phyloP scores from a whole-genome alignment of 2,113 vertebrate species.

The Lanius collurio region DNA sequence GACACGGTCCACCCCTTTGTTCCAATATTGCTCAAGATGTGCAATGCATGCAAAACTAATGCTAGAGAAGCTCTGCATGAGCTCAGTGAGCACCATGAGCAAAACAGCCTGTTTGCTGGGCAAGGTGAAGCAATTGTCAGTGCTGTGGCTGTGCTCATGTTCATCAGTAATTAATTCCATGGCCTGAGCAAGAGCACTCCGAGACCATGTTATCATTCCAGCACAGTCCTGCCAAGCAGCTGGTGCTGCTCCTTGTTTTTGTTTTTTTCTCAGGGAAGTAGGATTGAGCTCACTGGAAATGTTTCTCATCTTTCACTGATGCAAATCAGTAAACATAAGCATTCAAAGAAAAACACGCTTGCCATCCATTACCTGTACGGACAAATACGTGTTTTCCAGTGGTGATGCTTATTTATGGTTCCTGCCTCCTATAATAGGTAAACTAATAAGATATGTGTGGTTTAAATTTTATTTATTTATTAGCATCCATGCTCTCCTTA shows the following conservation, averaged over 20 bases:
- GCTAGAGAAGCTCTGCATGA: not conserved
- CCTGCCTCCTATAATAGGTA: not conserved
- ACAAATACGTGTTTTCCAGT: not conserved
- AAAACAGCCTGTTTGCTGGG: not conserved
- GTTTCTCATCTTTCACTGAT: not conserved
- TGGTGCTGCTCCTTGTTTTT: conserved; percentile 6
- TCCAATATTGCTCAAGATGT: not conserved
- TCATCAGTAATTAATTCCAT: not conserved
- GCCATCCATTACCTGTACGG: not conserved
- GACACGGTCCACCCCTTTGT: fast-evolving
- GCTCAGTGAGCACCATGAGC: not conserved
- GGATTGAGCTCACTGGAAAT: not conserved
- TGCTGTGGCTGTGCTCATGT: not conserved
- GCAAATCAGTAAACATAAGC: not conserved
- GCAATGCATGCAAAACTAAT: not conserved
- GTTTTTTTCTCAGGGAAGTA: not conserved
- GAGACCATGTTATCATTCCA: not conserved
- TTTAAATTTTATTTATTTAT: not conserved
- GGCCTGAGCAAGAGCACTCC: not conserved
- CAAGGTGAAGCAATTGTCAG: not conserved
- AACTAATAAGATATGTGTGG: not conserved
- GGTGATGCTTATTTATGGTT: not conserved
- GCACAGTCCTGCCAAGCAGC: conserved; percentile 42
- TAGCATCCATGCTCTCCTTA: not conserved
- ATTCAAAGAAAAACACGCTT: not conserved